Evolutionary conservation across 1,140 invertebrate genomes (phyloP), one percentile per base, ranked within the genome.

Genomic region (Saccostrea cuccullata): DNA sequence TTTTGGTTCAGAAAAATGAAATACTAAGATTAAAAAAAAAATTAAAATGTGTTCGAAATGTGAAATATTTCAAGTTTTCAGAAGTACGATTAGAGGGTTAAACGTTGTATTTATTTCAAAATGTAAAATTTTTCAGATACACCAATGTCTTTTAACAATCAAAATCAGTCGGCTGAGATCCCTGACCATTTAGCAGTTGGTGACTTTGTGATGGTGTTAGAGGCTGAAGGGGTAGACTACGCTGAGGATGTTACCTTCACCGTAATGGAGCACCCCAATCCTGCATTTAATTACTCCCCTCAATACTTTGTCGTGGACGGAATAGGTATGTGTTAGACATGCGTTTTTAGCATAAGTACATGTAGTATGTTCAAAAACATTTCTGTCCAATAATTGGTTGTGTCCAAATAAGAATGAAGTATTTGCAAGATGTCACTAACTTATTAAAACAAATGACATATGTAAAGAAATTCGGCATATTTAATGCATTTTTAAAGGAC

Each of bases 141-240:
- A 30, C 23, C 26, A 30, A 77, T 77, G 3, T 26, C 70, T 6
- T 77, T 77, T 30, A 8, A 23, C 5, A 77, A 26, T 3, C 23
- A 23, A 6, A 77, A 23, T 15, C 15, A 30, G 8, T 4, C 26
- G 9, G 70, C 26, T 9, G 26, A 77, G 70, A 77, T 77, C 15
- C 70, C 70, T 36, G 70, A 77, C 70, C 70, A 77, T 13, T 77
- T 77, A 77, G 11, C 70, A 15, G 26, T 30, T 36, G 70, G 70
- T 30, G 23, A 23, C 15, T 77, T 77, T 77, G 70, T 77, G 23
- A 30, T 17, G 23, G 11, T 77, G 30, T 36, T 77, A 12, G 70
- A 77, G 26, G 26, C 17, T 30, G 70, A 77, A 6, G 70, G 70
- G 3, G 70, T 12, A 30, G 70, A 77, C 9, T 77, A 77, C 70